Percentiles rank a stretch among this genome's conserved stretches.
Evolutionary conservation across 2,113 vertebrate species (phyloP).

Genomic region (Marmota monax): DNA sequence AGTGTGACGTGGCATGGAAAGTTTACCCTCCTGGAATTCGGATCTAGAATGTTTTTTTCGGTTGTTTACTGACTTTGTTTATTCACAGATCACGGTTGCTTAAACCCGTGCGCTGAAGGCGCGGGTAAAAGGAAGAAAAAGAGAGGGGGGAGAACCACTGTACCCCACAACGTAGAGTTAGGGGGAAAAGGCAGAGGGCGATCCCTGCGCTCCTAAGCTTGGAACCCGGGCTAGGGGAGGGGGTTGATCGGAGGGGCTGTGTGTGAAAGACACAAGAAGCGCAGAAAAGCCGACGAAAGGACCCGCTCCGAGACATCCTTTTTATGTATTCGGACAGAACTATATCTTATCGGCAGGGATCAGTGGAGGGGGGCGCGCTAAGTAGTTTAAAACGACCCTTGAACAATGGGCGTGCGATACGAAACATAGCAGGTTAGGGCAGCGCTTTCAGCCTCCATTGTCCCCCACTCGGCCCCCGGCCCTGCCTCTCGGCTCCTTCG

Average conservation of each 20-base stretch:
- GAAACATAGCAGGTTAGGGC: conserved; percentile 92
- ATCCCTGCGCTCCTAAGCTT: not conserved
- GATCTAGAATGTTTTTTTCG: conserved; percentile 89
- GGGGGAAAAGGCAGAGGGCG: not conserved
- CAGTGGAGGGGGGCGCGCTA: conserved; percentile 89
- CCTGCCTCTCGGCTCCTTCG: conserved; percentile 89
- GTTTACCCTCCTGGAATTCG: conserved; percentile 97
- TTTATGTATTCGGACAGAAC: conserved; percentile 85
- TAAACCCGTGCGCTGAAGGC: conserved; percentile 88
- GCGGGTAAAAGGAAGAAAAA: conserved; percentile 43
- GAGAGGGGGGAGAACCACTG: not conserved
- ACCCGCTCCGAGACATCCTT: conserved; percentile 73
- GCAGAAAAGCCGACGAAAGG: conserved; percentile 11
- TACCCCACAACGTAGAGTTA: conserved; percentile 30
- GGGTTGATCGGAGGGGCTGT: not conserved
- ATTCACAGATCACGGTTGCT: conserved; percentile 94
- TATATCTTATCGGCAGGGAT: conserved; percentile 89
- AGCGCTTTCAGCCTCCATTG: conserved; percentile 88
- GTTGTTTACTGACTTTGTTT: conserved; percentile 97
- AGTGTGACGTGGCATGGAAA: conserved; percentile 93
- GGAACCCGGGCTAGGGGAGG: not conserved
- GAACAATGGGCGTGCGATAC: conserved; percentile 90
- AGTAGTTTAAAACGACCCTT: conserved; percentile 91
- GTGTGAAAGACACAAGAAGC: not conserved
- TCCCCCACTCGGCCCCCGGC: conserved; percentile 88